Percentiles rank a stretch among this genome's conserved stretches.
Evolutionary conservation across 2,113 vertebrate species (phyloP).

Genomic region (Charadrius vociferus): DNA sequence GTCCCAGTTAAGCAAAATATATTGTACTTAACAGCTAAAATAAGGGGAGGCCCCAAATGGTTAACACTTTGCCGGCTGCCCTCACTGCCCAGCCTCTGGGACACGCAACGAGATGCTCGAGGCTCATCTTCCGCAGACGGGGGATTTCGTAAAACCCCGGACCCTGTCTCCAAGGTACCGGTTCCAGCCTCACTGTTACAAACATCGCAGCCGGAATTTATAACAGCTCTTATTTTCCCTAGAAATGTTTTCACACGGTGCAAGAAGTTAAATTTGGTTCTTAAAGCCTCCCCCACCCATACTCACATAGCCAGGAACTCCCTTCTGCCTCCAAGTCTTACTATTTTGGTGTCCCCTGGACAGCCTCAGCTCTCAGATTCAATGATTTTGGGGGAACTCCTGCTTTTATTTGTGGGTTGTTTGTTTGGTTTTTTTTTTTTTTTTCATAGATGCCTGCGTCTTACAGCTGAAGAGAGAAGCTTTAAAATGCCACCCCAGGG

Average conservation of each 20-base stretch:
- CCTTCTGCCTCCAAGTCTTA: background rate
- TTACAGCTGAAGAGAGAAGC: background rate
- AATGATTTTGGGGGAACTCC: background rate
- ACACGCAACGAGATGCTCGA: rapidly evolving
- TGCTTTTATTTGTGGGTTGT: background rate
- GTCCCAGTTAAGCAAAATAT: background rate
- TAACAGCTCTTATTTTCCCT: background rate
- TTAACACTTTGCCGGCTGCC: background rate
- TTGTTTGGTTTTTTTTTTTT: no score
- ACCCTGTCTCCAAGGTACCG: background rate
- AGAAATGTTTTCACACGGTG: background rate
- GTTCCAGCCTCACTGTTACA: background rate
- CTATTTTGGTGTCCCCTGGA: background rate
- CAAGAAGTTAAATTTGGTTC: background rate
- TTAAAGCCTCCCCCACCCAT: background rate
- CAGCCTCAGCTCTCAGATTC: background rate
- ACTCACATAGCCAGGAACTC: background rate
- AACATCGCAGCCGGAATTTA: background rate
- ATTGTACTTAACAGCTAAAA: background rate
- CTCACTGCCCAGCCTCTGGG: background rate
- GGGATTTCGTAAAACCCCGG: background rate
- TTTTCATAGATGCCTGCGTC: background rate
- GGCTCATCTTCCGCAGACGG: background rate
- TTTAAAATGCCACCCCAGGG: background rate
- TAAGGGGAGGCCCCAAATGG: background rate